These are phyloP conservation scores for Pipra filicauda DNA, from an alignment of 2,113 vertebrate genomes.

Conservation along the genomic window DNA sequence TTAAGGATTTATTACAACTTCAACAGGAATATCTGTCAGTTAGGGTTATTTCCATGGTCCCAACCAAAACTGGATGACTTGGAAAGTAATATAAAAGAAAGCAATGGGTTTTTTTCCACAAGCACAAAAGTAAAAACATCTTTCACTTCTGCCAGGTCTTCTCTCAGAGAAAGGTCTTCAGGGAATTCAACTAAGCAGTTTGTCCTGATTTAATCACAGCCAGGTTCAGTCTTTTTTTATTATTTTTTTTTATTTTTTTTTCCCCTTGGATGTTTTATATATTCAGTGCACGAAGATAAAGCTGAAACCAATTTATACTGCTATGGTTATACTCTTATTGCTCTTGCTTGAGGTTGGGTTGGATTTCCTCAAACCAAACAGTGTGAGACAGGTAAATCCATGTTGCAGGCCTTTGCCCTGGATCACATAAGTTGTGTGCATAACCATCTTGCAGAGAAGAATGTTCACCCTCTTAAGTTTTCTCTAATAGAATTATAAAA, in stretches of 20 bases:
- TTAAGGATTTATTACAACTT: background rate
- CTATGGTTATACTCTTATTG: background rate
- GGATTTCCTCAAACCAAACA: background rate
- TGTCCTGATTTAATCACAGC: background rate
- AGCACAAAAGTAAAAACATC: background rate
- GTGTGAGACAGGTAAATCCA: background rate
- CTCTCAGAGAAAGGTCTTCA: background rate
- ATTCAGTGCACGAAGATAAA: background rate
- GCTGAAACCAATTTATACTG: background rate
- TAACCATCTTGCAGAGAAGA: background rate
- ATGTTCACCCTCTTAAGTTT: background rate
- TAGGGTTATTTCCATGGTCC: background rate
- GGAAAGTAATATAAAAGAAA: background rate
- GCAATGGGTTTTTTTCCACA: background rate
- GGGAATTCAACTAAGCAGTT: background rate
- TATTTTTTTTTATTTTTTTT: too few relatives aligned
- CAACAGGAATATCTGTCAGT: background rate
- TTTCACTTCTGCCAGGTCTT: background rate
- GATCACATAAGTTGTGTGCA: fast-evolving
- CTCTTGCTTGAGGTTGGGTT: background rate
- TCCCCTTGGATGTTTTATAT: background rate
- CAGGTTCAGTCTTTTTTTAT: background rate
- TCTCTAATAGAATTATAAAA: background rate
- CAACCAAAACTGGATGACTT: background rate
- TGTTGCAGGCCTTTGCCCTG: background rate